Evolutionary conservation across 1,140 invertebrate genomes (phyloP), one percentile per base, ranked within the genome.

Genomic region (Trialeurodes vaporariorum): DNA sequence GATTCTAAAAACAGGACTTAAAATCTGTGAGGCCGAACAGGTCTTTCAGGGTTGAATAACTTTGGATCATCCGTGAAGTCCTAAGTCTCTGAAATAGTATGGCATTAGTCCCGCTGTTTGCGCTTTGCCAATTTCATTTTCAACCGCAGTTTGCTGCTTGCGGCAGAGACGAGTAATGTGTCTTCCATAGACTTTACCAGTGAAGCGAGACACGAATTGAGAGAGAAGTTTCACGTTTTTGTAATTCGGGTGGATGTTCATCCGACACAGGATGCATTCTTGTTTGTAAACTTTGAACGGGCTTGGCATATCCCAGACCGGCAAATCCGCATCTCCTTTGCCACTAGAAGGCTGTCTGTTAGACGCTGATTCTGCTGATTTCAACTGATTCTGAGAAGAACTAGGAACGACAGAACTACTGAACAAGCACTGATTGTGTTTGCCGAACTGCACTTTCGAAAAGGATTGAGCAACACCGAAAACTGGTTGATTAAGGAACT

Each of bases 191-290:
- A 96, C 85, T 71, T 85, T 83, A 12, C 96, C 95, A 13, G 95
- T 98, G 73, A 90, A 93, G 0, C 91, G 87, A 60, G 94, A 98
- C 75, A 97, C 88, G 79, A 98, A 98, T 76, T 98, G 96, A 21
- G 93, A 96, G 1, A 98, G 77, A 5, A 98, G 77, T 66, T 89
- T 85, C 0, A 88, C 83, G 80, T 98, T 98, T 78, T 97, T 98
- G 74, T 95, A 98, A 80, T 96, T 85, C 0, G 92, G 87, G 13
- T 81, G 79, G 62, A 98, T 87, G 26, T 92, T 84, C 68, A 90
- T 79, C 79, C 88, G 86, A 78, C 96, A 98, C n/a, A 98, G 78
- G 70, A 98, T 85, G 74, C 96, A 98, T 72, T 85, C 76, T 13
- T 77, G 78, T 67, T 80, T 84, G 68, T 89, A 85, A 74, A 87